Conservation (phyloP, 2,888 invertebrate genomes). For the Dasypolia templi region DNA sequence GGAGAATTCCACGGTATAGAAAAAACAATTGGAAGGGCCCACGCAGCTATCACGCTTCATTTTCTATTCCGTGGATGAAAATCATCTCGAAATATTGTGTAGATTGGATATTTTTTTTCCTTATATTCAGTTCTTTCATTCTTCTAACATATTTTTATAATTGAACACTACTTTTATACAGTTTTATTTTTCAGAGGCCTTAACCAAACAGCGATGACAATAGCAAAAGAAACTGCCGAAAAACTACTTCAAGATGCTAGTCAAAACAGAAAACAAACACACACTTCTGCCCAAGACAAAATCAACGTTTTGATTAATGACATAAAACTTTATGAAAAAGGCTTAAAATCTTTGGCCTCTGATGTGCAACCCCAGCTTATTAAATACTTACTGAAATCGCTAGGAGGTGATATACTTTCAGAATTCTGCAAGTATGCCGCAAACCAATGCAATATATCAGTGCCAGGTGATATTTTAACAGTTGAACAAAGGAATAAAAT, state of each 20-base stretch:
- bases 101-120: not conserved
- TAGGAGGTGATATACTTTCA: constrained; percentile 95
- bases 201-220: constrained; percentile 92
- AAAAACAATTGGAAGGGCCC: too few relatives aligned
- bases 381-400: constrained; percentile 96
- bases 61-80: too few relatives aligned
- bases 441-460: constrained; percentile 92
- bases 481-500: constrained; percentile 93
- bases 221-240: constrained; percentile 94
- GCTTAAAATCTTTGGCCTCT: constrained; percentile 91
- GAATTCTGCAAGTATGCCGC: constrained; percentile 95
- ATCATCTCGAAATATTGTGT: not conserved
- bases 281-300: constrained; percentile 95
- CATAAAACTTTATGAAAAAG: constrained; percentile 95
- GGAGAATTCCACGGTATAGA: too few relatives aligned
- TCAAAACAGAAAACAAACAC: constrained; percentile 93
- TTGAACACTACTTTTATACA: not conserved
- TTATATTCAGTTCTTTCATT: not conserved
- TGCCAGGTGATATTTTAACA: constrained; percentile 91
- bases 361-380: constrained; percentile 92
- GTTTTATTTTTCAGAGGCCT: constrained; percentile 86
- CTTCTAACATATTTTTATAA: not conserved
- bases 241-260: constrained; percentile 93
- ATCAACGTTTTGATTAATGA: constrained; percentile 94
- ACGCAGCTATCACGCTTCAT: too few relatives aligned